These are phyloP conservation scores for Drosophila dunni DNA, from an alignment of 1,140 invertebrate species.

Conservation along the genomic window DNA sequence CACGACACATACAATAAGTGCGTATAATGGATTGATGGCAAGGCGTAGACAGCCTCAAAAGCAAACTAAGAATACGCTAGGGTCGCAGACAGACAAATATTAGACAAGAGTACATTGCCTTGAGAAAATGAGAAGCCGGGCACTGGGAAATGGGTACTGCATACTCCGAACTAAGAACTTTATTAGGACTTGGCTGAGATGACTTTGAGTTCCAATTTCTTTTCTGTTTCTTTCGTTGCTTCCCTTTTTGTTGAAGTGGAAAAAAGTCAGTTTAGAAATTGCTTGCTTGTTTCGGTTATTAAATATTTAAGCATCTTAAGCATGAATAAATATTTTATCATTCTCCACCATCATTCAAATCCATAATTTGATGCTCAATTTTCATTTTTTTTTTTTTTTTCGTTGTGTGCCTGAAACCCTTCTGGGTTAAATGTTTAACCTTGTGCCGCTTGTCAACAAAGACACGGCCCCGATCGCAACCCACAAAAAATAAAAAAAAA, in stretches of 20 bases:
- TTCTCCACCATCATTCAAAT: conserved; percentile 34
- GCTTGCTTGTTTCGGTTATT: conserved; percentile 2
- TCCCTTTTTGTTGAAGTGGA: not conserved
- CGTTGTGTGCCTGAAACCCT: conserved; percentile 34
- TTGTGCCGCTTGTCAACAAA: conserved; percentile 38
- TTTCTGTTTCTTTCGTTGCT: not conserved
- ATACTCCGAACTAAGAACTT: not conserved
- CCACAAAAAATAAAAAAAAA: not conserved
- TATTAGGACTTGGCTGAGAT: conserved; percentile 7
- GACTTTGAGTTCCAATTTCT: not conserved
- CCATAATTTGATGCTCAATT: conserved; percentile 74
- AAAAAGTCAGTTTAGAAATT: conserved; percentile 1
- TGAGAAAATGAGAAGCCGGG: not conserved
- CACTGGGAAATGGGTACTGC: no score
- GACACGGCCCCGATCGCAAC: not conserved
- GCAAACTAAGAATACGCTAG: conserved; percentile 9
- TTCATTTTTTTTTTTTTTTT: conserved; percentile 7
- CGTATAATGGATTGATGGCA: conserved; percentile 43
- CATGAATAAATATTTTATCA: conserved; percentile 38
- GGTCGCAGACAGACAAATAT: not conserved
- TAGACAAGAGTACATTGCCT: not conserved
- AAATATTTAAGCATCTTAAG: conserved; percentile 18
- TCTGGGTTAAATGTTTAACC: conserved; percentile 69
- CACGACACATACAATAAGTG: conserved; percentile 36
- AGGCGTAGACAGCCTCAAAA: conserved; percentile 5